Base-by-base conservation (phyloP, 2,113 vertebrate species). In the Opisthocomus hoazin region DNA sequence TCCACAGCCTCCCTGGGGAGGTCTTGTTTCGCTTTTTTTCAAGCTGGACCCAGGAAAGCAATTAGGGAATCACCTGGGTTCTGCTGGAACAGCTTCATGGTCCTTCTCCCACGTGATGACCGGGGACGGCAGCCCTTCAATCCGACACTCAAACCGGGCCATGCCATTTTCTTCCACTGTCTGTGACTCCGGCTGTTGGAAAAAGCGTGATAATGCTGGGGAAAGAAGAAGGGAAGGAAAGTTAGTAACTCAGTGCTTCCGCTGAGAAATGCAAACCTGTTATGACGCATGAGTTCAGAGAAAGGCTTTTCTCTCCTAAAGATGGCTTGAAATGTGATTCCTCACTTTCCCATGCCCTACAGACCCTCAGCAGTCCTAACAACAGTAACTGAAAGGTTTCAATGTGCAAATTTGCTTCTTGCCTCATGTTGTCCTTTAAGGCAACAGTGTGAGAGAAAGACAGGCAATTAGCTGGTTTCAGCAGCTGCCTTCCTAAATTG, bases 51-150 rank as follows among this genome's bases (percentile, higher is more conserved):
- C 61, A 6, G 50, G 15, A 41, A 54, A 83, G 70, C 32, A 79
- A 53, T 4, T 4, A 15, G 36, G 26, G 60, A 82, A 94, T 98
- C 97, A 99, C 99, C 99, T 98, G 70, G 98, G 94, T n/a, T 98
- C 97, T 56, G 97, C 85, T 23, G 98, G 97, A 73, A 99, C 70
- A 10, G 97, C 80, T 77, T 84, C 90, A 32, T 97, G 96, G 96
- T 99, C 98, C 96, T 98, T 99, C 97, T 99, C 98, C 99, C 99
- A 99, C 7, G 98, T 98, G 96, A 99, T 99, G 86, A 97, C 76
- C 3, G 99, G 99, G 20, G 98, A 92, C 11, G 99, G 99, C 50
- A 98, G 97, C n/a, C 99, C 99, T 81, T 99, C 98, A 1, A 99
- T 98, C 64, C 98, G 98, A 97, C 99, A 99, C 96, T 99, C 97